Evolutionary conservation across 2,113 vertebrate genomes (phyloP), one percentile per base, ranked within the genome.

Genomic region (Caracal caracal): DNA sequence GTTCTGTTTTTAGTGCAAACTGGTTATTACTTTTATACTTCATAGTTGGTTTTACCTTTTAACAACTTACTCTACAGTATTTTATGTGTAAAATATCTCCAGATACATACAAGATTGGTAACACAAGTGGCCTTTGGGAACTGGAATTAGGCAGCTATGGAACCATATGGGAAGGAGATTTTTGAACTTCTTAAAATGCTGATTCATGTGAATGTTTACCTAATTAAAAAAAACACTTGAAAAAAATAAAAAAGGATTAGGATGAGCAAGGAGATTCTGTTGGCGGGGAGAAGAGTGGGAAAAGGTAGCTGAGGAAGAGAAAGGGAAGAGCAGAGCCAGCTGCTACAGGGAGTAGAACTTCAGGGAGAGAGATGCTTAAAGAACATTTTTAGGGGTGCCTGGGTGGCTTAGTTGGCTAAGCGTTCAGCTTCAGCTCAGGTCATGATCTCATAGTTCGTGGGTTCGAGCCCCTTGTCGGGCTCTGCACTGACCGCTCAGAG

Each of bases 171-270:
- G 11, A 94, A 76, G 30, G 30, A 93, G 47, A 61, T 61, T 91
- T 86, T 43, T 68, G 56, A 68, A 40, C 65, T 66, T 76, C 88
- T 76, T 6, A 91, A 47, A 82, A 91, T 91, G 49, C 30, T 83
- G 40, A 96, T 37, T 19, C 20, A 90, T 22, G 9, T 93, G 35
- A 81, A 10, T 81, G 35, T 80, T 91, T 75, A 76, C 26, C 15
- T 75, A 96, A 91, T 65, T 24, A 65, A 81, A 95, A 88, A 61
- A 71, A 30, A 35, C 30, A 73, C 85, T 68, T 63, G 28, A 81
- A 85, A 70, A 90, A 92, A 71, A 65, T 40, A 47, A 73, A 65
- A 75, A 93, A 88, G 43, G 85, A 51, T 47, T 76, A 82, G 56
- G 20, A 88, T 56, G 17, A 75, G 30, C 30, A 93, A 26, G 30